phyloP scores from a whole-genome alignment of 2,113 vertebrate species.

The Hypocryptadius cinnamomeus region DNA sequence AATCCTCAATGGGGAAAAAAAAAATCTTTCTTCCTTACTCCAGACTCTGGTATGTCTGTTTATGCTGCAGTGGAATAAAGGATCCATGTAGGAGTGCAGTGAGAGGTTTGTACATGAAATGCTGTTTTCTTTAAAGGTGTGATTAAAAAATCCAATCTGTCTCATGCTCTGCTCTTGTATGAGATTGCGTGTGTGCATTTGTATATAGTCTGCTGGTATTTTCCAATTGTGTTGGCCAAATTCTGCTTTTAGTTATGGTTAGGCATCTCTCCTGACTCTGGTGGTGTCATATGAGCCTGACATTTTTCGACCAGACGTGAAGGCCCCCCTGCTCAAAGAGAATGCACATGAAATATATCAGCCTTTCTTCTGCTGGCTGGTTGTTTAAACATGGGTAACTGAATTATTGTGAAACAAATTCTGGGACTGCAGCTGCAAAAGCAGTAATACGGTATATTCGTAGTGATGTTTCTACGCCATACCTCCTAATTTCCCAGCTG shows the following conservation, averaged over 20 bases:
- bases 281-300: constrained; percentile 60
- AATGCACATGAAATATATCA: constrained; percentile 57
- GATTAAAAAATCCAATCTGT: constrained; percentile 31
- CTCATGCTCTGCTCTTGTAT: neutral
- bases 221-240: constrained; percentile 59
- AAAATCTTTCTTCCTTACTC: neutral
- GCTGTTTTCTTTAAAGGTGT: constrained; percentile 30
- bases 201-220: constrained; percentile 46
- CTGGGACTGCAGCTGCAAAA: constrained; percentile 55
- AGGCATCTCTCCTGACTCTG: constrained; percentile 53
- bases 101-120: neutral
- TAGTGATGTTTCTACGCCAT: constrained; percentile 24
- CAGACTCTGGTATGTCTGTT: neutral
- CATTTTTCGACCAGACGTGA: constrained; percentile 49
- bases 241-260: constrained; percentile 60
- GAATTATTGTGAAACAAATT: constrained; percentile 63
- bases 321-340: constrained; percentile 50
- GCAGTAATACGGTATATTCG: constrained; percentile 34
- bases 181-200: constrained; percentile 34
- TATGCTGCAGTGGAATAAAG: neutral
- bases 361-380: constrained; percentile 45
- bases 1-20: neutral
- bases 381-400: constrained; percentile 60
- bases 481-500: constrained; percentile 51
- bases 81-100: neutral